Evolutionary conservation across 1,140 invertebrate species (phyloP).

Genomic region (Aricia agestis): DNA sequence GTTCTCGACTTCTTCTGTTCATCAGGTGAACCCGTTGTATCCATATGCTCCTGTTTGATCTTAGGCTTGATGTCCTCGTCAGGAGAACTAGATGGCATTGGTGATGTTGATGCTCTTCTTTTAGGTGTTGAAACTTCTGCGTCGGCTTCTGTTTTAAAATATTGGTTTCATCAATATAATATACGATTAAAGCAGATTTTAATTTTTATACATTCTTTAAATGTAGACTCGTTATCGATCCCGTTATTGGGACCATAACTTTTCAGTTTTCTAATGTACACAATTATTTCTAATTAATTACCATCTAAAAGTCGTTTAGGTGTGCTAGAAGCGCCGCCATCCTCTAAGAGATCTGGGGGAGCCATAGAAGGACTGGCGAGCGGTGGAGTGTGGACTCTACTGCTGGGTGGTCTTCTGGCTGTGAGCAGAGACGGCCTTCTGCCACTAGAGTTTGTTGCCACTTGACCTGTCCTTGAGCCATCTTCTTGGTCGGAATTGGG

Average conservation of each 20-base stretch:
- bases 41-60: conserved; percentile 84
- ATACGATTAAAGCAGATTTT: background rate
- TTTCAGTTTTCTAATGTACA: too few relatives aligned
- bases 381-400: conserved; percentile 80
- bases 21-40: conserved; percentile 78
- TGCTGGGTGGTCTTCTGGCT: conserved; percentile 75
- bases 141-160: conserved; percentile 52
- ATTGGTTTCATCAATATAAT: background rate
- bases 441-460: conserved; percentile 75
- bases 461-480: conserved; percentile 81
- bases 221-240: too few relatives aligned
- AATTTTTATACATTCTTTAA: too few relatives aligned
- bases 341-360: conserved; percentile 79
- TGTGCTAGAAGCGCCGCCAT: conserved; percentile 82
- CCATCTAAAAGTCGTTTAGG: conserved; percentile 81
- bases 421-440: conserved; percentile 68
- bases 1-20: conserved; percentile 85
- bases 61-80: conserved; percentile 83
- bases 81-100: conserved; percentile 78
- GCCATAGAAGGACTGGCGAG: conserved; percentile 78
- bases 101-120: conserved; percentile 79
- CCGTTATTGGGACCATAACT: too few relatives aligned
- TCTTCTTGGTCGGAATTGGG: conserved; percentile 81
- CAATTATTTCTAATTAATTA: conserved; percentile 37
- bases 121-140: conserved; percentile 78